Evolutionary conservation across 2,888 invertebrate genomes (phyloP), one percentile per base, ranked within the genome.

Genomic region (Scaeva pyrastri): DNA sequence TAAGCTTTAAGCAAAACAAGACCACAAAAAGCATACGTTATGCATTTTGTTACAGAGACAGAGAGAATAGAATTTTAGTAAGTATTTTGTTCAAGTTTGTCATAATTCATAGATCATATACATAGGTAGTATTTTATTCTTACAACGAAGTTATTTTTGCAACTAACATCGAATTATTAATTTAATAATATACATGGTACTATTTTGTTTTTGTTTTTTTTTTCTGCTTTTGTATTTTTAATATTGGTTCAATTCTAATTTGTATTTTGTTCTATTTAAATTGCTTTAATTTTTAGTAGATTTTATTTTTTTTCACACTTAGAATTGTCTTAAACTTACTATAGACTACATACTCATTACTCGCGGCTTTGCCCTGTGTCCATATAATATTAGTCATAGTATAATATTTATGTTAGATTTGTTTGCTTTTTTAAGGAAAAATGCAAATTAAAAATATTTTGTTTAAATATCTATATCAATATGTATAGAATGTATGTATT

Each of bases 191-290:
- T 77, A 78, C 81, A 64, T 62, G 31, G 31, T 66, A 36, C 39
- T 60, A 41, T 75, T 52, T 60, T n/a, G 43, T 45, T 43, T 39
- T 52, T 26, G 62, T 50, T 62, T 48, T n/a, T 21, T n/a, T n/a
- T n/a, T n/a, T n/a, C n/a, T n/a, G n/a, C n/a, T n/a, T n/a, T n/a
- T n/a, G n/a, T n/a, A 5, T 62, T 56, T 83, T 70, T 45, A 80
- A 81, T 81, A 82, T 86, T 86, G 86, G 82, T 86, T 86, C 86
- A 86, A 81, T 81, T 64, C 74, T 82, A 82, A 82, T 73, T 77
- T 86, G 62, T 73, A 64, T 81, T 66, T 76, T 64, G 21, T 66
- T 58, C 72, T 43, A 43, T 71, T 68, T 48, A 68, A 66, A 52
- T 75, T 84, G 50, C 56, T 71, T 74, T 36, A 50, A 70, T 62